These are phyloP conservation scores for Cyclophora albipunctata DNA, from an alignment of 2,888 invertebrate species.

Conservation along the genomic window DNA sequence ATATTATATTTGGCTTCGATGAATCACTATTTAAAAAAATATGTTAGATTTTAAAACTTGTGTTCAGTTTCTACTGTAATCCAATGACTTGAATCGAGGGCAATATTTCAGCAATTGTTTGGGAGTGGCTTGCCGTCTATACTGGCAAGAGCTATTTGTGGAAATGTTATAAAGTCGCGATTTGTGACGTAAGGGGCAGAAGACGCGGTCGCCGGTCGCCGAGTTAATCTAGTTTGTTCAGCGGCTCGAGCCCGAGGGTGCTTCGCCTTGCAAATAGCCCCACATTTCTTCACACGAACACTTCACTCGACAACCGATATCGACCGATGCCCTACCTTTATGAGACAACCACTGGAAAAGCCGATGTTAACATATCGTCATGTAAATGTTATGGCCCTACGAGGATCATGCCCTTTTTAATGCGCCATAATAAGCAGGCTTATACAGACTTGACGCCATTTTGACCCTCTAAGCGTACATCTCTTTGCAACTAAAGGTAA, in stretches of 20 bases:
- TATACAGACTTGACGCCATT: neutral
- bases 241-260: constrained; percentile 39
- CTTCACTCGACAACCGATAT: constrained; percentile 56
- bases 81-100: too few species aligned
- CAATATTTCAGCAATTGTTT: too few species aligned
- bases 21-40: too few species aligned
- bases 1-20: too few species aligned
- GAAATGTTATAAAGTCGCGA: constrained; percentile 26
- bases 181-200: constrained; percentile 33
- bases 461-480: neutral
- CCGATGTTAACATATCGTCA: constrained; percentile 24
- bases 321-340: constrained; percentile 46
- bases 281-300: constrained; percentile 57
- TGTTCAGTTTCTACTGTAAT: too few species aligned
- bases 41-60: too few species aligned
- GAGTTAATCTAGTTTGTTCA: constrained; percentile 59
- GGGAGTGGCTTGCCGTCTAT: too few species aligned
- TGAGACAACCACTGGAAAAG: constrained; percentile 42
- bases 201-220: constrained; percentile 37
- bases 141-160: constrained; percentile 2
- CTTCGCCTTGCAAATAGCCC: constrained; percentile 56
- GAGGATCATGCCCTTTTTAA: constrained; percentile 16
- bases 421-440: neutral
- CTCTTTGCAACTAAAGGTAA: neutral
- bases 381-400: constrained; percentile 17